These are phyloP conservation scores for Agelastica alni DNA, from an alignment of 2,888 invertebrate species.

Conservation along the genomic window DNA sequence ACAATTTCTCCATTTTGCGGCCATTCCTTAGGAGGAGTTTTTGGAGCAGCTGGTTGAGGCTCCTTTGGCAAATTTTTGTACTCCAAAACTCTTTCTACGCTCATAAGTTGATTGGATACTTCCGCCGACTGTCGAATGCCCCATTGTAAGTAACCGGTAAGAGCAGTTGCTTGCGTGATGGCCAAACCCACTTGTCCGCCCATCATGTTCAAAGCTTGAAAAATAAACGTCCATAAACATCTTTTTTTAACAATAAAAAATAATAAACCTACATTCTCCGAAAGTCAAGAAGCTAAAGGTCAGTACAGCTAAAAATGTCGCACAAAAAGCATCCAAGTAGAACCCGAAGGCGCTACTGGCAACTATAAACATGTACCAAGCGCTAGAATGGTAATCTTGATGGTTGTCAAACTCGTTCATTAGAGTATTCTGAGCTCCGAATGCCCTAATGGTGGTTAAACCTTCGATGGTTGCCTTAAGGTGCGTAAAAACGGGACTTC, in stretches of 20 bases:
- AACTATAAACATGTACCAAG: slow-evolving; percentile 65
- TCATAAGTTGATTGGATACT: slow-evolving; percentile 73
- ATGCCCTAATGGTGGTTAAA: slow-evolving; percentile 77
- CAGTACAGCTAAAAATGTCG: slow-evolving; percentile 64
- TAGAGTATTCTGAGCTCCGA: slow-evolving; percentile 67
- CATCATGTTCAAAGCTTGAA: slow-evolving; percentile 27
- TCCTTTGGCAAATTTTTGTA: slow-evolving; percentile 71
- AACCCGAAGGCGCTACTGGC: slow-evolving; percentile 67
- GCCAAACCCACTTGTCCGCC: slow-evolving; percentile 47
- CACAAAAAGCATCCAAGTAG: slow-evolving; percentile 67
- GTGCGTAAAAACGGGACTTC: slow-evolving; percentile 82
- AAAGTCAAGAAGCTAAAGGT: slow-evolving; percentile 62
- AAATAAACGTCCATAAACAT: neutral
- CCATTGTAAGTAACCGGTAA: slow-evolving; percentile 75
- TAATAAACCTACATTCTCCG: slow-evolving; percentile 43
- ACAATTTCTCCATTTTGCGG: slow-evolving; percentile 67
- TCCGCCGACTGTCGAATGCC: slow-evolving; percentile 81
- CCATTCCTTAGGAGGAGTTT: slow-evolving; percentile 67
- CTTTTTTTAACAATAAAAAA: neutral
- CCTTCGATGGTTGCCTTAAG: slow-evolving; percentile 77
- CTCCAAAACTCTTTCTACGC: slow-evolving; percentile 76
- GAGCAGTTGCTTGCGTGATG: slow-evolving; percentile 31
- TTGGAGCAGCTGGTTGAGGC: slow-evolving; percentile 58
- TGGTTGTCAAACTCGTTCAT: slow-evolving; percentile 58
- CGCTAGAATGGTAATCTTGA: slow-evolving; percentile 67